A percentile compares a stretch with the other conserved stretches of the same genome.
These are phyloP conservation scores for Beaufortia kweichowensis DNA, from an alignment of 2,113 vertebrate genomes.

Conservation along the genomic window DNA sequence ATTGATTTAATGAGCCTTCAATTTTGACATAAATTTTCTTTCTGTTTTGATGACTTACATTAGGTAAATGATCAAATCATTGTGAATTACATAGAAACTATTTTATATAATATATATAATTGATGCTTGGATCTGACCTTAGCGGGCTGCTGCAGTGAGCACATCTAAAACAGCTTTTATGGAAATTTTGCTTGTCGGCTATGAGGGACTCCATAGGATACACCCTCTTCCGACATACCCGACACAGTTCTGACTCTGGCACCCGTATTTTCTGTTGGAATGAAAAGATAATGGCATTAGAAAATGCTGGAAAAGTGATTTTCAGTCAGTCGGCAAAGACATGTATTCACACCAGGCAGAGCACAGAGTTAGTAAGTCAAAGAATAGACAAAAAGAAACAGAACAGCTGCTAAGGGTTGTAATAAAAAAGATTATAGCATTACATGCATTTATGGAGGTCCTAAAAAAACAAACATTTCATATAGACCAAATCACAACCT, in stretches of 20 bases:
- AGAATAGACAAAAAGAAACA: background rate
- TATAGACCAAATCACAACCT: background rate
- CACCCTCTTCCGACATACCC: constrained; percentile 88
- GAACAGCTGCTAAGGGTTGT: background rate
- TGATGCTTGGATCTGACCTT: no score
- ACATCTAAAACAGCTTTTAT: constrained; percentile 95
- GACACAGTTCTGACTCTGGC: constrained; percentile 89
- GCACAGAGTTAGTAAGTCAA: background rate
- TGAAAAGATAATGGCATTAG: background rate
- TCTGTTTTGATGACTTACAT: no score
- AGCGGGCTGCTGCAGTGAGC: constrained; percentile 88
- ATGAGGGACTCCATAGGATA: constrained; percentile 94
- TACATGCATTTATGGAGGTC: background rate
- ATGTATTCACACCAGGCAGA: background rate
- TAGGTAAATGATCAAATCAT: no score
- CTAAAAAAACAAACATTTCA: no score
- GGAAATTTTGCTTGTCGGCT: constrained; percentile 94
- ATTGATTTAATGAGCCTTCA: no score
- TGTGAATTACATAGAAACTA: no score
- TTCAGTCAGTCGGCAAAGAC: background rate
- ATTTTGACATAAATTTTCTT: no score
- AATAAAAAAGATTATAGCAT: background rate
- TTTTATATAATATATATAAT: no score
- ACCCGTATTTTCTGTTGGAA: constrained; percentile 83
- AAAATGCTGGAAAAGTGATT: background rate